phyloP scores from a whole-genome alignment of 2,113 vertebrate species.

The Hydrochoerus hydrochaeris region DNA sequence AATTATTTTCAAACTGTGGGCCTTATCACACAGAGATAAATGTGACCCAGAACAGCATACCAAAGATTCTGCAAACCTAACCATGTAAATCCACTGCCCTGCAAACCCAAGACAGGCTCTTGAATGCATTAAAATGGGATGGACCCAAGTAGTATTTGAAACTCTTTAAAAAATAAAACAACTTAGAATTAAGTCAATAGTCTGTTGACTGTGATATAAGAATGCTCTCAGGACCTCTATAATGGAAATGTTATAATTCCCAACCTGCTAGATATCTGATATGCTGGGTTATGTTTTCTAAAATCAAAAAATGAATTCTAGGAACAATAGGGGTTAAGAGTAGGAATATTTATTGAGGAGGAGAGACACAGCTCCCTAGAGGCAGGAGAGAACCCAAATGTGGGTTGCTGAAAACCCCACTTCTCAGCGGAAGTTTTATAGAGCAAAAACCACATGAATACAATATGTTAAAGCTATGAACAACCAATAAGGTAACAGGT shows the following conservation, averaged over 20 bases:
- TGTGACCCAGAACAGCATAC: neutral
- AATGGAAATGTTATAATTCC: neutral
- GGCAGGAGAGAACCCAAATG: neutral
- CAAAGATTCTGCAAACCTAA: neutral
- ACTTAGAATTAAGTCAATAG: neutral
- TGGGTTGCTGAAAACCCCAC: neutral
- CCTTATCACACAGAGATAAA: neutral
- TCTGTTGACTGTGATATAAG: neutral
- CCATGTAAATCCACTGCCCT: neutral
- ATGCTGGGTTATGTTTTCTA: neutral
- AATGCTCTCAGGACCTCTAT: neutral
- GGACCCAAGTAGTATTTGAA: neutral
- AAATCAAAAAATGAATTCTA: neutral
- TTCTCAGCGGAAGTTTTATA: neutral
- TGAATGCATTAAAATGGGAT: neutral
- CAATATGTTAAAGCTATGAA: neutral
- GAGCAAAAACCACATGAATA: neutral
- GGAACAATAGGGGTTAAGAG: neutral
- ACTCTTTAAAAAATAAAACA: neutral
- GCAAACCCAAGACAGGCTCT: neutral
- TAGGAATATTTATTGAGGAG: neutral
- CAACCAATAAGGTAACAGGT: neutral
- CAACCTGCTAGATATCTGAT: neutral
- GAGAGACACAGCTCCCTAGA: neutral
- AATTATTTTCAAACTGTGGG: neutral